Percentiles rank a stretch among this genome's conserved stretches.
phyloP scores from a whole-genome alignment of 2,113 vertebrate species.

The Gadus macrocephalus region DNA sequence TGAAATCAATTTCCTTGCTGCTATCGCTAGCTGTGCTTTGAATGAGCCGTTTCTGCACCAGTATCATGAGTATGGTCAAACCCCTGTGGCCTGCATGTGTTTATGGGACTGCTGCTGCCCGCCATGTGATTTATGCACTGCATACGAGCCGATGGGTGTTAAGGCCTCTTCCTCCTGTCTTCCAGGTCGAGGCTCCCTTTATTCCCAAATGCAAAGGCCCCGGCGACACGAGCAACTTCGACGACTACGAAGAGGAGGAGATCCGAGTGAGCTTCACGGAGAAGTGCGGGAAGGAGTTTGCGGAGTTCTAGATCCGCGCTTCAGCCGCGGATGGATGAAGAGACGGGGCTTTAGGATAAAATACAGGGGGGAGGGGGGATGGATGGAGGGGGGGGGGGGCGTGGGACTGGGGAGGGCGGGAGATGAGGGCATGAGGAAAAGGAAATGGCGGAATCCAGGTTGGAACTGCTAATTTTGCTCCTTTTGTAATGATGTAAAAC shows the following conservation, averaged over 20 bases:
- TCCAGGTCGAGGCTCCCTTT: slow-evolving; percentile 89
- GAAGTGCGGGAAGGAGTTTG: slow-evolving; percentile 92
- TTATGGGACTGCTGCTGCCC: no score
- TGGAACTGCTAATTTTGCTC: slow-evolving; percentile 68
- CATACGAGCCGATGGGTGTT: no score
- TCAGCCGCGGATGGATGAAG: slow-evolving; percentile 41
- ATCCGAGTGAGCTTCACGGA: slow-evolving; percentile 89
- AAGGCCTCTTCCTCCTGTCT: slow-evolving; percentile 3
- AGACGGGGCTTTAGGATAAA: slow-evolving; percentile 46
- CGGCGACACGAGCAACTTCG: slow-evolving; percentile 93
- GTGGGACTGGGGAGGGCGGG: slow-evolving; percentile 27
- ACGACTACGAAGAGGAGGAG: slow-evolving; percentile 93
- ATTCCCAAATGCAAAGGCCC: slow-evolving; percentile 95
- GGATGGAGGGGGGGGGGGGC: slow-evolving; percentile 28
- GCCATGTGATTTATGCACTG: no score
- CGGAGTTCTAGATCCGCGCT: slow-evolving; percentile 82
- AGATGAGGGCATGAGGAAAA: slow-evolving; percentile 45
- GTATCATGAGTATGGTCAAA: no score
- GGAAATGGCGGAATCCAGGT: slow-evolving; percentile 38
- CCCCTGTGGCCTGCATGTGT: no score
- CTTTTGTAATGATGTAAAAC: slow-evolving; percentile 56
- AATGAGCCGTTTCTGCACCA: no score
- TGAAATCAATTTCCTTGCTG: no score
- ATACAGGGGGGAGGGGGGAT: not conserved
- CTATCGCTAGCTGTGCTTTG: no score